A percentile compares a stretch with the other conserved stretches of the same genome.
Evolutionary conservation across 2,888 invertebrate species (phyloP).

Genomic region (Metacarcinus magister): DNA sequence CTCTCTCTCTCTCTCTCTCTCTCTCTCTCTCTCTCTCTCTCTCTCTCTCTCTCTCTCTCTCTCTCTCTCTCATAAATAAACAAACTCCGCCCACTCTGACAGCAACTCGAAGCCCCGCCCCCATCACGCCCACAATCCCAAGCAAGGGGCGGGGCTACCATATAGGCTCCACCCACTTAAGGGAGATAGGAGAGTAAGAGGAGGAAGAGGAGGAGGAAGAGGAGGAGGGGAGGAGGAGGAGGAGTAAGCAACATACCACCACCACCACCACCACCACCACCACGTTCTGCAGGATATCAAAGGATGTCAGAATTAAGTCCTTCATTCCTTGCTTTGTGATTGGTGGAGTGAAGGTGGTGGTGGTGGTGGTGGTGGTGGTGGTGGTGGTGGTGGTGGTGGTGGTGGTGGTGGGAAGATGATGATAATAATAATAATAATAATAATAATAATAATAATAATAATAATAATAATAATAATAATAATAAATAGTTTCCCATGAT

Average conservation of each 20-base stretch:
- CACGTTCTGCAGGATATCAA: background rate
- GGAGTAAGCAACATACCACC: too few relatives aligned
- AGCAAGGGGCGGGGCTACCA: background rate
- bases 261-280: background rate
- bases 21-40: background rate
- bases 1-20: background rate
- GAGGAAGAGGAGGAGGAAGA: background rate
- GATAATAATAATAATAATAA: too few relatives aligned
- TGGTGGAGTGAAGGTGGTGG: background rate
- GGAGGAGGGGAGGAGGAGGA: background rate
- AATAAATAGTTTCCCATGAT: too few relatives aligned
- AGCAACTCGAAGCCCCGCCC: background rate
- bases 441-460: too few relatives aligned
- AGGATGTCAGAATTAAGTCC: background rate
- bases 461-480: too few relatives aligned
- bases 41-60: conserved; percentile 27
- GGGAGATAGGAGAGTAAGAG: background rate
- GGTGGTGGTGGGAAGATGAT: too few relatives aligned
- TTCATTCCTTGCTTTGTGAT: background rate
- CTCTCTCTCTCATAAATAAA: conserved; percentile 30
- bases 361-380: background rate
- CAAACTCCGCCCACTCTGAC: background rate
- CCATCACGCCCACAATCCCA: background rate
- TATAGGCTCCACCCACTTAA: background rate
- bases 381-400: background rate